A percentile compares a stretch with the other conserved stretches of the same genome.
phyloP scores from a whole-genome alignment of 2,888 invertebrate genomes.

The Campaea margaritaria region DNA sequence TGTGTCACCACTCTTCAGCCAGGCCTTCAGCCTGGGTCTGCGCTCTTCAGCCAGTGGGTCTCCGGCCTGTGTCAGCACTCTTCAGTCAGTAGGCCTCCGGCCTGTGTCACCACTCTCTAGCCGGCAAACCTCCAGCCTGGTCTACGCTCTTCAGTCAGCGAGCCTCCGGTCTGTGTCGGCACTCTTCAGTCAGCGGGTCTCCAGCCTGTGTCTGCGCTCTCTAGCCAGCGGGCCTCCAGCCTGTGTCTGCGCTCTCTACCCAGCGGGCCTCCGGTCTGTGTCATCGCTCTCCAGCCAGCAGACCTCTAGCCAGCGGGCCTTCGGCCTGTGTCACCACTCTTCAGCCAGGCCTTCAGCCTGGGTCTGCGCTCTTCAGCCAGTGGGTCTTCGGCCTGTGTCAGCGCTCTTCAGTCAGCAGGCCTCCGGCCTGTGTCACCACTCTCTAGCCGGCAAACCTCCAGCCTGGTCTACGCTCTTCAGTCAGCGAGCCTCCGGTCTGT shows the following conservation, averaged over 20 bases:
- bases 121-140: not conserved
- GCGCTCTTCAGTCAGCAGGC: not conserved
- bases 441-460: not conserved
- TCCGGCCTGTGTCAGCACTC: not conserved
- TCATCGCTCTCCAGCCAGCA: not conserved
- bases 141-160: not conserved
- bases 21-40: not conserved
- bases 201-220: not conserved
- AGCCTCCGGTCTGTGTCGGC: not conserved
- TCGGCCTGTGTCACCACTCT: conserved; percentile 1
- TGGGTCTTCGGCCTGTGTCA: not conserved
- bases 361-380: not conserved
- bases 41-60: not conserved
- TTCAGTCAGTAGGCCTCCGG: not conserved
- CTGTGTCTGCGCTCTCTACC: not conserved
- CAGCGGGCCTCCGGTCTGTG: conserved; percentile 1
- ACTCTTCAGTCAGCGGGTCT: not conserved
- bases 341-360: not conserved
- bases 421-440: not conserved
- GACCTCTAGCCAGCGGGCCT: not conserved
- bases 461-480: not conserved
- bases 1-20: not conserved
- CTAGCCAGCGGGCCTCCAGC: not conserved
- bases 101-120: conserved; percentile 1
- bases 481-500: not conserved